phyloP scores from a whole-genome alignment of 2,888 invertebrate species.

The Tipula unca region DNA sequence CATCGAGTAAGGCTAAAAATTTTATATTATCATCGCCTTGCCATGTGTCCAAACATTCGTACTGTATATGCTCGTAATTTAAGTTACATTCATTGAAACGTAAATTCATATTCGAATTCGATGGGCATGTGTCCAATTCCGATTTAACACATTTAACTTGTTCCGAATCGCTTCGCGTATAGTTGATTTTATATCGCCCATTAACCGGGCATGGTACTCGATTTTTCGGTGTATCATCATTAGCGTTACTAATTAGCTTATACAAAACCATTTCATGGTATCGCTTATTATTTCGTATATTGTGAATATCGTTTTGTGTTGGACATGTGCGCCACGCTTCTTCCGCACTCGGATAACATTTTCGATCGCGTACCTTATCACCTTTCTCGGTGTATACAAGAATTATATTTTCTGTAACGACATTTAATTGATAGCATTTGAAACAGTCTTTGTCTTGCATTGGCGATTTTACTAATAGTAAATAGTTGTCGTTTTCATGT shows the following conservation, averaged over 20 bases:
- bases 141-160: conserved; percentile 49
- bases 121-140: conserved; percentile 51
- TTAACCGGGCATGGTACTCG: conserved; percentile 56
- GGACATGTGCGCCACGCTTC: conserved; percentile 51
- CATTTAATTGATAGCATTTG: not conserved
- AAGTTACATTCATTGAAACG: conserved; percentile 50
- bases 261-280: conserved; percentile 48
- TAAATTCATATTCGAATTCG: conserved; percentile 49
- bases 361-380: conserved; percentile 26
- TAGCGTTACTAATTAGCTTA: conserved; percentile 48
- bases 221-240: conserved; percentile 43
- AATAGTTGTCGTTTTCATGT: not conserved
- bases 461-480: not conserved
- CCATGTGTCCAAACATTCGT: conserved; percentile 58
- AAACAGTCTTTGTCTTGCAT: not conserved
- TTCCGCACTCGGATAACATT: conserved; percentile 52
- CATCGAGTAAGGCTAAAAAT: conserved; percentile 49
- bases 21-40: conserved; percentile 46
- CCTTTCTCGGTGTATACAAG: not conserved
- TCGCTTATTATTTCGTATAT: conserved; percentile 26
- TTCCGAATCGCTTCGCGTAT: conserved; percentile 45
- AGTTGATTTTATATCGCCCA: conserved; percentile 51
- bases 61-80: conserved; percentile 47
- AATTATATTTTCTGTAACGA: not conserved
- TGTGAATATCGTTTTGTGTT: conserved; percentile 36